Evolutionary conservation across 2,113 vertebrate genomes (phyloP).

Genomic region (Hirundichthys speculiger): DNA sequence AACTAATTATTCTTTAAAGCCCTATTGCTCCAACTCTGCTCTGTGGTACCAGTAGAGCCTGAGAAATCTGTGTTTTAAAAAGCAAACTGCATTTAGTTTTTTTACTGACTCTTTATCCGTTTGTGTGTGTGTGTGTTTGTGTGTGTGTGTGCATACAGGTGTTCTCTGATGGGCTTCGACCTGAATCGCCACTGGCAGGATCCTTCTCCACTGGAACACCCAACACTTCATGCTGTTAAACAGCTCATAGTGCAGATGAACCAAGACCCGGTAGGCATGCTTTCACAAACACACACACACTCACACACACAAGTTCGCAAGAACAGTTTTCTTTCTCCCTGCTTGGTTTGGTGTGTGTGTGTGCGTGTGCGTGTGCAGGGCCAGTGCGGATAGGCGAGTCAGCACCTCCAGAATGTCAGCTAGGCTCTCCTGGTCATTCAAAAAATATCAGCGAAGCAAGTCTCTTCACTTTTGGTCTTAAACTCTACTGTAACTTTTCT

Average conservation of each 20-base stretch:
- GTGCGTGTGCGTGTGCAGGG: slow-evolving; percentile 50
- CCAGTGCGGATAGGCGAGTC: slow-evolving; percentile 50
- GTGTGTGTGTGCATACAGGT: slow-evolving; percentile 79
- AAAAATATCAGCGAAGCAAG: slow-evolving; percentile 62
- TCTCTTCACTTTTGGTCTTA: slow-evolving; percentile 48
- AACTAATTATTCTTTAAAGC: not conserved
- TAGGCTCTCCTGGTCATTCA: slow-evolving; percentile 67
- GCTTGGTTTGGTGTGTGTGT: slow-evolving; percentile 71
- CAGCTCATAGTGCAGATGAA: slow-evolving; percentile 95
- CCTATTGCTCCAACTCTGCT: too few species aligned
- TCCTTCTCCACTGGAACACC: slow-evolving; percentile 95
- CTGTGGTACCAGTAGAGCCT: not conserved
- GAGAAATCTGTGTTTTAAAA: not conserved
- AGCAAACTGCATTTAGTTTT: not conserved
- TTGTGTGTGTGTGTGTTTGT: slow-evolving; percentile 27
- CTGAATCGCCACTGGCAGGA: slow-evolving; percentile 98
- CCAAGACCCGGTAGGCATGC: slow-evolving; percentile 89
- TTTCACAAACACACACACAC: slow-evolving; percentile 6
- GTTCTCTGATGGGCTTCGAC: slow-evolving; percentile 97
- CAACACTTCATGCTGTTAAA: slow-evolving; percentile 94
- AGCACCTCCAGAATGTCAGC: slow-evolving; percentile 76
- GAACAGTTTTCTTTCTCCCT: slow-evolving; percentile 47
- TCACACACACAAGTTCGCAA: slow-evolving; percentile 17
- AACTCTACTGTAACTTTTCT: slow-evolving; percentile 60
- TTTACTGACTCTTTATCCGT: not conserved